Conservation (phyloP, 2,113 vertebrate species). For the Madoqua kirkii region DNA sequence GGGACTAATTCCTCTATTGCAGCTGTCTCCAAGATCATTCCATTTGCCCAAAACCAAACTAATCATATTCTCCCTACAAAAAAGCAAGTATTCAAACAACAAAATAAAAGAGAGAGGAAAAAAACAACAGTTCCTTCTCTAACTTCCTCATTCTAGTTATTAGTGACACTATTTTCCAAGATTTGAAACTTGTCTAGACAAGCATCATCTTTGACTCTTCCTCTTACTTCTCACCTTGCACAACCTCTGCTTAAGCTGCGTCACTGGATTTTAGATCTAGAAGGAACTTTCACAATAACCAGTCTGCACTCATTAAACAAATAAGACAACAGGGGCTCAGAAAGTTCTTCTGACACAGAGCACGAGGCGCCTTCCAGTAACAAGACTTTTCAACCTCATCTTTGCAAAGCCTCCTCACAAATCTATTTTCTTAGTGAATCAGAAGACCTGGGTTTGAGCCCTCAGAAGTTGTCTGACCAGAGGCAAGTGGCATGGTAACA, state of each 20-base stretch:
- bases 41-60: background rate
- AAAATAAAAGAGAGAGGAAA: background rate
- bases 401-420: background rate
- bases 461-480: background rate
- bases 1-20: background rate
- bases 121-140: background rate
- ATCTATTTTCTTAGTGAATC: background rate
- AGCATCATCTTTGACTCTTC: background rate
- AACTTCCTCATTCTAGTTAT: conserved; percentile 13
- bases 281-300: conserved; percentile 7
- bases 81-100: background rate
- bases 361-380: background rate
- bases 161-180: background rate
- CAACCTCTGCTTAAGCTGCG: background rate
- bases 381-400: background rate
- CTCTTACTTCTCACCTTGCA: background rate
- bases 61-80: background rate
- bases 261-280: background rate
- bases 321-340: background rate
- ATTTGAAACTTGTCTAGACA: conserved; percentile 37
- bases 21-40: background rate
- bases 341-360: background rate
- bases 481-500: background rate
- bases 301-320: background rate
- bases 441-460: background rate